A percentile compares a stretch with the other conserved stretches of the same genome.
Conservation (phyloP, 1,140 invertebrate genomes). For the Drosophila guanche region DNA sequence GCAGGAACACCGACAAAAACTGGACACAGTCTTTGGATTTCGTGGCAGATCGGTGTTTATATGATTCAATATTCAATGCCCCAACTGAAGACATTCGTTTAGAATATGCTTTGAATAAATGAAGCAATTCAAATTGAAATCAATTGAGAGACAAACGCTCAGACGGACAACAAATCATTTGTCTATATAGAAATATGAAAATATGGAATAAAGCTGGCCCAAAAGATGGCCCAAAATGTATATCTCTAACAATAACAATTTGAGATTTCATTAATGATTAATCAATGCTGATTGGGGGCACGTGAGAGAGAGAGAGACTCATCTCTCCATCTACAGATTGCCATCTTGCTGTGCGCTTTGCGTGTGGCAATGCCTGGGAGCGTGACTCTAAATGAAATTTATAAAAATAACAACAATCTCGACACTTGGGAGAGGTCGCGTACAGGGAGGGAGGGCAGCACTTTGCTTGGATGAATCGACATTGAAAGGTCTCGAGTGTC, state of each 20-base stretch:
- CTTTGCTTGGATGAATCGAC: constrained; percentile 9
- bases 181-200: constrained; percentile 14
- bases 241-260: constrained; percentile 39
- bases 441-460: no score
- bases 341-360: constrained; percentile 9
- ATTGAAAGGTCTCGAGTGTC: constrained; percentile 36
- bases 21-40: no score
- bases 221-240: constrained; percentile 22
- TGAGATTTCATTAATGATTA: constrained; percentile 56
- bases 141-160: constrained; percentile 57
- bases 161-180: constrained; percentile 37
- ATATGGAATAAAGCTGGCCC: constrained; percentile 26
- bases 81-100: constrained; percentile 41
- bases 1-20: constrained; percentile 25
- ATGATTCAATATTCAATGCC: constrained; percentile 4
- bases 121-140: constrained; percentile 67
- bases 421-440: constrained; percentile 13
- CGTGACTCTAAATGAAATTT: constrained; percentile 54
- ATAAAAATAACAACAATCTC: constrained; percentile 41
- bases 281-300: constrained; percentile 55
- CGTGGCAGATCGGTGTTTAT: neutral
- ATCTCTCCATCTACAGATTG: neutral
- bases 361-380: constrained; percentile 30
- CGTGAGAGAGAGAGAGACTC: constrained; percentile 30
- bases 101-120: constrained; percentile 42